Percentiles rank a stretch among this genome's conserved stretches.
These are phyloP conservation scores for Sinohyriopsis cumingii DNA, from an alignment of 2,888 invertebrate genomes.

Conservation along the genomic window DNA sequence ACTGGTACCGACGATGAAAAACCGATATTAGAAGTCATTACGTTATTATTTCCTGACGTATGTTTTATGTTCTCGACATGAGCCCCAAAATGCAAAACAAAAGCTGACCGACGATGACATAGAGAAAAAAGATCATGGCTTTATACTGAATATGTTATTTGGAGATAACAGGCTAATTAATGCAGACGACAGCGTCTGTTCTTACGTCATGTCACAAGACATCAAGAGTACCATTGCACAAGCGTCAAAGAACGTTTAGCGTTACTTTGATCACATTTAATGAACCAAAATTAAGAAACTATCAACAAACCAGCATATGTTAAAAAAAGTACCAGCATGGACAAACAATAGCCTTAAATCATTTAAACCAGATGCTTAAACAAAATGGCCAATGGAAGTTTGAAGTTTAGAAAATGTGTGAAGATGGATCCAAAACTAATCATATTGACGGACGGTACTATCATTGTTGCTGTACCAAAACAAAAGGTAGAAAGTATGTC, in stretches of 20 bases:
- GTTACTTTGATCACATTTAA: conserved; percentile 2
- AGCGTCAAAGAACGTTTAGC: conserved; percentile 1
- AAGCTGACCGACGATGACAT: background rate
- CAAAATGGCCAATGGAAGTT: too few species aligned
- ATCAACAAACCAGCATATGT: conserved; percentile 10
- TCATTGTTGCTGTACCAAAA: too few species aligned
- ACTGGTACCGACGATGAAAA: conserved; percentile 2
- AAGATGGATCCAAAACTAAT: too few species aligned
- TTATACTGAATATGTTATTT: background rate
- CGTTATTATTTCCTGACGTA: background rate
- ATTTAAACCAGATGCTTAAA: too few species aligned
- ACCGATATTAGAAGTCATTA: too few species aligned
- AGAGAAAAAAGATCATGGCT: background rate
- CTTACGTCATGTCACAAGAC: too few species aligned
- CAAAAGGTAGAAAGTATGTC: too few species aligned
- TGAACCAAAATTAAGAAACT: background rate
- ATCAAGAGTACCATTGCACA: background rate
- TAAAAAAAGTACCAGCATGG: too few species aligned
- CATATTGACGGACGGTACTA: too few species aligned
- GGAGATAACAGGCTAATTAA: too few species aligned
- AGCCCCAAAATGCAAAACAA: background rate
- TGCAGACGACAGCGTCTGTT: conserved; percentile 3
- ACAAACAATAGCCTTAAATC: too few species aligned
- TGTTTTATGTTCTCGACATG: conserved; percentile 1
- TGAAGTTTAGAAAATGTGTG: too few species aligned